These are phyloP conservation scores for Autographa gamma DNA, from an alignment of 2,888 invertebrate genomes.

Conservation along the genomic window DNA sequence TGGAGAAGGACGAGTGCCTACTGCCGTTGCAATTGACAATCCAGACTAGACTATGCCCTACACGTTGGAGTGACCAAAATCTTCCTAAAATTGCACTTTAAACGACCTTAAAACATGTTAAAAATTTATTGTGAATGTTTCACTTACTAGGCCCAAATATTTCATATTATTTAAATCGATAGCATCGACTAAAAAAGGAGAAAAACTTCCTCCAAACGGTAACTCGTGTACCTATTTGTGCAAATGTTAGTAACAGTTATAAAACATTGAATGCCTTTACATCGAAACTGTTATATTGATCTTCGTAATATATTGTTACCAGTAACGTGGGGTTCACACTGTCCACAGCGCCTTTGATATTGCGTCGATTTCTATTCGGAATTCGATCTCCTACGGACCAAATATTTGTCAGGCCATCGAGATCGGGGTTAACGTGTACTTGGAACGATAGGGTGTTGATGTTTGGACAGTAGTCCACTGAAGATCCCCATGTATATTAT, in stretches of 20 bases:
- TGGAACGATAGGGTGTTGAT: background rate
- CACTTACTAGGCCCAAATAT: too few species aligned
- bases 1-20: background rate
- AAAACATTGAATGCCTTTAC: background rate
- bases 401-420: background rate
- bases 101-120: background rate
- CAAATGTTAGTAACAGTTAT: too few species aligned
- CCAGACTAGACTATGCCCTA: background rate
- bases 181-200: too few species aligned
- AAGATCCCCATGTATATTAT: background rate
- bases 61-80: background rate
- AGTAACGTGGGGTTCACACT: background rate
- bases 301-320: background rate
- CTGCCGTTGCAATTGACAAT: background rate
- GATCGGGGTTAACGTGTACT: background rate
- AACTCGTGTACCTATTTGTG: too few species aligned
- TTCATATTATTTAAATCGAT: too few species aligned
- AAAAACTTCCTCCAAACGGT: too few species aligned
- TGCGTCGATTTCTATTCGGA: background rate
- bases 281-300: background rate
- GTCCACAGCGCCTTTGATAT: background rate
- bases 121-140: too few species aligned
- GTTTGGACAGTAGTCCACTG: background rate
- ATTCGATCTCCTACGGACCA: background rate
- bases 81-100: background rate